Conservation (phyloP, 2,888 invertebrate species). For the Polyommatus icarus region DNA sequence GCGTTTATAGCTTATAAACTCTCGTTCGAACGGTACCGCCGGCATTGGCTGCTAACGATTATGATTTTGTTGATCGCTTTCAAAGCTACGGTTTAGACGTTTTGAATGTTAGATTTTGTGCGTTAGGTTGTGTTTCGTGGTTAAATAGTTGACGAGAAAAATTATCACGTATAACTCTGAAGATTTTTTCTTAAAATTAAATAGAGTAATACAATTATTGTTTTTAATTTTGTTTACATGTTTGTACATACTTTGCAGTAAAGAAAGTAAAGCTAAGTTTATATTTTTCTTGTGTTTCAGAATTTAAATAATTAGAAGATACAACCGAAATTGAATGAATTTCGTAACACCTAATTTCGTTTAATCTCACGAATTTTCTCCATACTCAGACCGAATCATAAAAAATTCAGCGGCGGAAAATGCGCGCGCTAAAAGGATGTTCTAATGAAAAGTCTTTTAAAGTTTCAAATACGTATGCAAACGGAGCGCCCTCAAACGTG, state of each 20-base stretch:
- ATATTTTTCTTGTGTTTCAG: background rate
- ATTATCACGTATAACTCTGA: too few species aligned
- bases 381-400: background rate
- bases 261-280: background rate
- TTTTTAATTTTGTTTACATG: too few species aligned
- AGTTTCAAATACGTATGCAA: slow-evolving; percentile 25
- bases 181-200: too few species aligned
- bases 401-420: slow-evolving; percentile 3
- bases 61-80: slow-evolving; percentile 58
- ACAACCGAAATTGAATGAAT: slow-evolving; percentile 2
- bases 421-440: background rate
- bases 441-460: slow-evolving; percentile 29
- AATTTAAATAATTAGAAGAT: background rate
- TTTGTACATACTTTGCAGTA: background rate
- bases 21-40: slow-evolving; percentile 71
- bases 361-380: background rate
- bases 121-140: background rate
- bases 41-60: slow-evolving; percentile 73
- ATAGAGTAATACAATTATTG: too few species aligned
- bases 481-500: slow-evolving; percentile 67
- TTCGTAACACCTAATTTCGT: background rate
- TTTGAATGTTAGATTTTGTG: slow-evolving; percentile 20
- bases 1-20: slow-evolving; percentile 78
- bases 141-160: background rate
- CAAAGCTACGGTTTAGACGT: slow-evolving; percentile 52